Evolutionary conservation across 2,797 vertebrate genomes (phyloP).

Genomic region (Oreochromis grahami): DNA sequence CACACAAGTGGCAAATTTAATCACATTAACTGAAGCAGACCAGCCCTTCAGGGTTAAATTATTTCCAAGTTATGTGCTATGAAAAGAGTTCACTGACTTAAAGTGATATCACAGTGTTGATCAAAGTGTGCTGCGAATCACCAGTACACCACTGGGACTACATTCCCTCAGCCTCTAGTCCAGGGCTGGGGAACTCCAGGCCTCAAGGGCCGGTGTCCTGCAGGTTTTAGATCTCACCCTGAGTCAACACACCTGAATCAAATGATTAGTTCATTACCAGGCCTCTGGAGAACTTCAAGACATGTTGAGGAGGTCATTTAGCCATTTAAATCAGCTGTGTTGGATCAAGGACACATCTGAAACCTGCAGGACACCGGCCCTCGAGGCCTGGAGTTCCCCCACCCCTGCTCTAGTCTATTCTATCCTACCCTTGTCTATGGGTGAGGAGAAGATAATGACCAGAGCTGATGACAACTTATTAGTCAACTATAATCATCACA

Average conservation of each 20-base stretch:
- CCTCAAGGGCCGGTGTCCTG: background rate
- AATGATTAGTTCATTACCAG: background rate
- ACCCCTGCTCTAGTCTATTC: background rate
- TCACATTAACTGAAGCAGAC: constrained; percentile 46
- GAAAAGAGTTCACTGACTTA: constrained; percentile 16
- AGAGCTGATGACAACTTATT: background rate
- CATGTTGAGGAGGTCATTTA: background rate
- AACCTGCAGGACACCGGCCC: background rate
- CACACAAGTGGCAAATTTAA: constrained; percentile 55
- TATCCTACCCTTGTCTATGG: background rate
- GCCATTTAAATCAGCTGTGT: background rate
- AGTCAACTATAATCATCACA: background rate
- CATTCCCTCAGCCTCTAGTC: background rate
- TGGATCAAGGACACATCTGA: background rate
- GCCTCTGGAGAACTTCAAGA: background rate
- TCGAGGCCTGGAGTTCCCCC: background rate
- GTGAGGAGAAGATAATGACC: background rate
- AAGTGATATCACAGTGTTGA: background rate
- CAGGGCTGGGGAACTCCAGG: too few relatives aligned
- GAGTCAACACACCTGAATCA: background rate
- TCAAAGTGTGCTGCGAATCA: background rate
- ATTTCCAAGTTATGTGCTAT: constrained; percentile 25
- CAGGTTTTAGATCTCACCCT: background rate
- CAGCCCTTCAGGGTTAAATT: constrained; percentile 34
- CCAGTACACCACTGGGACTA: background rate